phyloP scores from a whole-genome alignment of 2,888 invertebrate species.

The Heteromurus nitidus region DNA sequence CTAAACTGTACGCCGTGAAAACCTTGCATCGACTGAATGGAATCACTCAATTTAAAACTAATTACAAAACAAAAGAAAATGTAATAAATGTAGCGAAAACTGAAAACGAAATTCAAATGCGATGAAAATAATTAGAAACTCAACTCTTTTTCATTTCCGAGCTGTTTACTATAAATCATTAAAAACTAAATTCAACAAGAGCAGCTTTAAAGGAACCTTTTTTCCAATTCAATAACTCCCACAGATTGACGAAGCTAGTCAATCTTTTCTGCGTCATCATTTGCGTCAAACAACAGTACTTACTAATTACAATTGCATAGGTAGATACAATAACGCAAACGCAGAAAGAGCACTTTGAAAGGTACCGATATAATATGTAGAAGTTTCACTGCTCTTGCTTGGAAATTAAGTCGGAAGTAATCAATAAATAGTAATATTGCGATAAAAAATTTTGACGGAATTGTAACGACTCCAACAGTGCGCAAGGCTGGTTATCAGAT shows the following conservation, averaged over 20 bases:
- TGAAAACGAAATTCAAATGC: too few relatives aligned
- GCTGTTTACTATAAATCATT: constrained; percentile 35
- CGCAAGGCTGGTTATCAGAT: constrained; percentile 58
- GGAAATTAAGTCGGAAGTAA: constrained; percentile 19
- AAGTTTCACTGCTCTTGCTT: constrained; percentile 40
- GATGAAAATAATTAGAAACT: constrained; percentile 6
- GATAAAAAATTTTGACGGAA: constrained; percentile 58
- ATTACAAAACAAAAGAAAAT: constrained; percentile 30
- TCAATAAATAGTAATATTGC: constrained; percentile 20
- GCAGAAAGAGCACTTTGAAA: not conserved
- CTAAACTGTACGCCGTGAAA: constrained; percentile 23
- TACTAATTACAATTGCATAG: not conserved
- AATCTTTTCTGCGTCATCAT: constrained; percentile 12
- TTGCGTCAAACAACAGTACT: constrained; percentile 17
- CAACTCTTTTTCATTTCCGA: not conserved
- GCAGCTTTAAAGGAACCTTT: too few relatives aligned
- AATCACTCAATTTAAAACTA: constrained; percentile 48
- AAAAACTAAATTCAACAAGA: constrained; percentile 24
- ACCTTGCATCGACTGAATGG: constrained; percentile 61
- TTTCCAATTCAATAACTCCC: too few relatives aligned
- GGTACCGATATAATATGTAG: too few relatives aligned
- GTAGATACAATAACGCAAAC: constrained; percentile 23
- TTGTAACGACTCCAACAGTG: constrained; percentile 64
- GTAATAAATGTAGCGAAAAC: too few relatives aligned
- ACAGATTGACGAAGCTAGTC: too few relatives aligned